Conservation (phyloP, 2,888 invertebrate species). For the Camponotus fellah region DNA sequence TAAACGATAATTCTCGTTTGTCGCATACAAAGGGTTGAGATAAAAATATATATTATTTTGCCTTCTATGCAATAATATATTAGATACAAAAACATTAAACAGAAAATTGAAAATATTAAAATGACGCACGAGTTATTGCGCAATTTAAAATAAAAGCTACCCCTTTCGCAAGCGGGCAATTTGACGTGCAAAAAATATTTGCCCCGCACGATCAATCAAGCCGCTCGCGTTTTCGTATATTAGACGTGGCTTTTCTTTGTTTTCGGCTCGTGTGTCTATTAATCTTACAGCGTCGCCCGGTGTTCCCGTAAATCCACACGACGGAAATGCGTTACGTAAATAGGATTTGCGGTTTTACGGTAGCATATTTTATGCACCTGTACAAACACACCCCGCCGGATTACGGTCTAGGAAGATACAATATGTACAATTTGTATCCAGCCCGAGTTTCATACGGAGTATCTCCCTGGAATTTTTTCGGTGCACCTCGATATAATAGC, state of each 20-base stretch:
- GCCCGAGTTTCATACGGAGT: background rate
- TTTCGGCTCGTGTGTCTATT: conserved; percentile 43
- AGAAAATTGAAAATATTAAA: background rate
- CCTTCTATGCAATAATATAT: background rate
- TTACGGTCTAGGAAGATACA: conserved; percentile 45
- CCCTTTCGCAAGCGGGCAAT: background rate
- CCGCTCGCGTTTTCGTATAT: conserved; percentile 42
- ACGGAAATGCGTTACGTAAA: conserved; percentile 54
- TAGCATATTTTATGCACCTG: conserved; percentile 54
- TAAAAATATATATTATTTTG: background rate
- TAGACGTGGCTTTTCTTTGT: conserved; percentile 25
- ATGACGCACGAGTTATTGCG: background rate
- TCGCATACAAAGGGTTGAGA: too few relatives aligned
- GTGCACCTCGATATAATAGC: background rate
- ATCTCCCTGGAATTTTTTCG: conserved; percentile 41
- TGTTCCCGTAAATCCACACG: conserved; percentile 49
- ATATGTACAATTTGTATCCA: conserved; percentile 51
- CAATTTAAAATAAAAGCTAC: background rate
- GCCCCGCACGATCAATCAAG: conserved; percentile 1
- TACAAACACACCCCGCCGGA: conserved; percentile 33
- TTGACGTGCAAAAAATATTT: background rate
- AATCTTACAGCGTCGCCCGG: conserved; percentile 41
- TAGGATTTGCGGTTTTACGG: conserved; percentile 57
- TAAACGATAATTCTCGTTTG: too few relatives aligned
- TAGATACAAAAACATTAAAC: background rate